A percentile compares a stretch with the other conserved stretches of the same genome.
Evolutionary conservation across 2,888 invertebrate species (phyloP).

Genomic region (Drosophila formosana): DNA sequence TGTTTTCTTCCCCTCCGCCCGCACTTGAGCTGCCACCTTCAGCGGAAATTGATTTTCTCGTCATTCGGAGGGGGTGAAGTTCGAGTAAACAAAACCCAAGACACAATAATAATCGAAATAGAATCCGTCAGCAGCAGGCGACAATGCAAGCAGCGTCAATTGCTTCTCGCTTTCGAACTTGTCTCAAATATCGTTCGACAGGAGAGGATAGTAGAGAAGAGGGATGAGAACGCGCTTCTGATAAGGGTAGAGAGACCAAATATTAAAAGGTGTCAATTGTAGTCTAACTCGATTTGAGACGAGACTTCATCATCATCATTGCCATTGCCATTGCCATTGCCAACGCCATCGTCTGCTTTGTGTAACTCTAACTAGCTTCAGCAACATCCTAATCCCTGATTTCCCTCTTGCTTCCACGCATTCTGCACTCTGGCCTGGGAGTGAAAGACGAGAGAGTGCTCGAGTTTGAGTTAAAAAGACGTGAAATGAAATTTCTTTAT

Average conservation of each 20-base stretch:
- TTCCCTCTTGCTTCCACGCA: conserved; percentile 10
- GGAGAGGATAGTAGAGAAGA: conserved; percentile 18
- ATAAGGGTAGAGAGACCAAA: conserved; percentile 23
- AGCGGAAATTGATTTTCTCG: conserved; percentile 74
- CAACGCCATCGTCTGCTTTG: conserved; percentile 20
- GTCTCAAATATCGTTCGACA: conserved; percentile 36
- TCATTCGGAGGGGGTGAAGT: conserved; percentile 31
- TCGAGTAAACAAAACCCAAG: conserved; percentile 73
- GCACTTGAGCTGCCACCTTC: conserved; percentile 36
- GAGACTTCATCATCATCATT: conserved; percentile 28
- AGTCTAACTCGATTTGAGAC: conserved; percentile 52
- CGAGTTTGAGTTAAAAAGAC: conserved; percentile 69
- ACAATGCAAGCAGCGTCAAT: conserved; percentile 53
- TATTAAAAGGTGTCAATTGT: conserved; percentile 75
- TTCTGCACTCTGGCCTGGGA: background rate
- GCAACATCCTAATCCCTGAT: conserved; percentile 35
- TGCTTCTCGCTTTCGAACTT: conserved; percentile 31
- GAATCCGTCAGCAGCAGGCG: conserved; percentile 74
- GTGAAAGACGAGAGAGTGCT: conserved; percentile 58
- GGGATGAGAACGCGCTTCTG: background rate
- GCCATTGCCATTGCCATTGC: conserved; percentile 31
- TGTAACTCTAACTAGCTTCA: conserved; percentile 51
- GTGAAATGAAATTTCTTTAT: conserved; percentile 83
- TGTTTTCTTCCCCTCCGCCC: conserved; percentile 56
- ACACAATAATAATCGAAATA: conserved; percentile 76